Evolutionary conservation across 2,113 vertebrate genomes (phyloP), one percentile per base, ranked within the genome.

Genomic region (Antechinus flavipes): DNA sequence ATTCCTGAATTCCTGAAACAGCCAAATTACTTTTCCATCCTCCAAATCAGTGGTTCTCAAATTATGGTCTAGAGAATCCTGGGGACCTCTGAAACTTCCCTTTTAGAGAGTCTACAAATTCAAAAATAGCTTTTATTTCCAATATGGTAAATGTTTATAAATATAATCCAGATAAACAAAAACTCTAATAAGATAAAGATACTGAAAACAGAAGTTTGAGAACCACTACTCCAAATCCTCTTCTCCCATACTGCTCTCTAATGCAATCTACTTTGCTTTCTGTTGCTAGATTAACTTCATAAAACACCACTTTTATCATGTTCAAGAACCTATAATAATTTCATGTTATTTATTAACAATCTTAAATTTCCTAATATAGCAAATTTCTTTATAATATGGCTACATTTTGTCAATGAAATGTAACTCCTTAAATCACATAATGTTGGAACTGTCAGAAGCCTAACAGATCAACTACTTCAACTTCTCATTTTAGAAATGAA

Each of bases 301-400:
- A 68, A 94, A 94, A 96, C 10, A 92, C 23, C 42, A 95, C 35
- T 97, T 95, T 95, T 84, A 93, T 47, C 50, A 96, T 42, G 1
- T 94, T 95, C 10, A 92, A 96, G 46, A 95, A 96, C 8, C 90
- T 84, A 84, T 50, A 95, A 95, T 22, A 2, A 22, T 7, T 93
- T 92, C 61, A 84, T 94, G 93, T 94, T 94, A 52, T 93, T 96
- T 92, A 92, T 30, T 76, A 16, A 35, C 12, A 19, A 76, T 6
- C 8, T n/a, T n/a, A 76, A 76, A 76, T 19, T 76, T 76, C 68
- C 68, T 76, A 42, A 76, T 3, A 42, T 76, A 58, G 16, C 35
- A 76, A 76, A 76, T n/a, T 76, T 42, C 68, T 42, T 76, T 42
- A 76, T 76, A 42, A 14, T 22, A 35, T 76, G 35, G 16, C 35